Evolutionary conservation across 2,797 vertebrate genomes (phyloP).

Genomic region (Helarctos malayanus): DNA sequence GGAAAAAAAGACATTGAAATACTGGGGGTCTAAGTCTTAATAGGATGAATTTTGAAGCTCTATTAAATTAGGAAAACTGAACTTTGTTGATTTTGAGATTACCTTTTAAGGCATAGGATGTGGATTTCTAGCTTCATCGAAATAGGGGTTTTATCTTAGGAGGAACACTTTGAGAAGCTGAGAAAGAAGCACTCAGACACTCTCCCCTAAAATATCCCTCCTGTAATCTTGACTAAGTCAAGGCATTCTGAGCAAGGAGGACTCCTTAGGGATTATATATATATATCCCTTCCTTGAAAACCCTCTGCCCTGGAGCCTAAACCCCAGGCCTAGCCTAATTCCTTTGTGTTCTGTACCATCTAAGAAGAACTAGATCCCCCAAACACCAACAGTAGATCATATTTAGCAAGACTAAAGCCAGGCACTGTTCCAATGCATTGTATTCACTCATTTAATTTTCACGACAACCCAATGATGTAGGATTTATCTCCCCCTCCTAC

Average conservation of each 20-base stretch:
- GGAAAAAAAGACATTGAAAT: background rate
- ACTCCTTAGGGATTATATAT: background rate
- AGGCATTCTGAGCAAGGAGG: background rate
- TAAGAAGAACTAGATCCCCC: background rate
- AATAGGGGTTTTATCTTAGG: background rate
- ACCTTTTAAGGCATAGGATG: background rate
- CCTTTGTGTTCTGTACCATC: background rate
- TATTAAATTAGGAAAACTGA: background rate
- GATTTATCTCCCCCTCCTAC: background rate
- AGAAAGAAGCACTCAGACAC: background rate
- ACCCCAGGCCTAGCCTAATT: background rate
- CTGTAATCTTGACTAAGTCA: background rate
- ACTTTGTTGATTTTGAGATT: background rate
- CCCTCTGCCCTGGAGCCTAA: background rate
- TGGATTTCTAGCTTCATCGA: background rate
- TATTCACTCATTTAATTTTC: background rate
- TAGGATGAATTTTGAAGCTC: background rate
- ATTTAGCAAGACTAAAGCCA: background rate
- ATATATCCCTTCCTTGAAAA: background rate
- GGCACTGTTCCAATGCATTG: background rate
- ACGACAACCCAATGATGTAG: background rate
- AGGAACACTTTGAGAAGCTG: background rate
- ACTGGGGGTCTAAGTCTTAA: background rate
- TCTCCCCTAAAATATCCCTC: background rate
- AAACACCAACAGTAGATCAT: background rate